Base-by-base conservation (phyloP, 2,113 vertebrate species). In the Ptychochromis oligacanthus region DNA sequence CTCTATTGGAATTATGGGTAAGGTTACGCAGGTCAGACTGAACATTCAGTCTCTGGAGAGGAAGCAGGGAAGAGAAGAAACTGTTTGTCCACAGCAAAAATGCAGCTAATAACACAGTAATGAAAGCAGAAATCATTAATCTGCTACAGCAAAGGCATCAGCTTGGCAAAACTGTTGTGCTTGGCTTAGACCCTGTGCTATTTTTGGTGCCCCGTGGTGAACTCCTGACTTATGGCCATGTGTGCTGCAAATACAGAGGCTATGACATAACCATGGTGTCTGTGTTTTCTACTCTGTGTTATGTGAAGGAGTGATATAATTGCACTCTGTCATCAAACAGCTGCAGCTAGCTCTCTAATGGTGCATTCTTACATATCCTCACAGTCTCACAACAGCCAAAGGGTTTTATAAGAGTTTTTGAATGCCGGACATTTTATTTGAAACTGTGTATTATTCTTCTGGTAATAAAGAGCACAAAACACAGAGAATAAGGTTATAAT, bases 21-120 rank as follows among this genome's bases (percentile, higher is more conserved):
- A 74, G 80, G 55, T 76, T 81, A 85, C 17, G 61, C 3, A 81
- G 88, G 91, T 91, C 89, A 91, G 49, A 49, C 31, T 85, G 84
- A 84, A 75, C 52, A 83, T 60, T 64, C 22, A 31, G 38, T 79
- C 85, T 87, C 88, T 58, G 31, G 90, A 62, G 87, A 80, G 24
- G 76, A 74, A 61, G 56, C 67, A 22, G 24, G 8, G 55, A 75
- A 46, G 40, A 83, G 58, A 64, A 56, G 24, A 87, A 52, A 61
- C 52, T 22, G 60, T 58, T 77, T 2, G 5, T 88, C 84, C 79
- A 75, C 65, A 72, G 75, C 3, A 58, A 88, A 79, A 90, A 67
- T 59, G 79, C 58, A 79, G 79, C 80, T 82, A 90, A 85, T 79
- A 85, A 65, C 76, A 75, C 76, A 46, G 56, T 0, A 24, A 77